Conservation (phyloP, 2,113 vertebrate species). For the Centropus unirufus region DNA sequence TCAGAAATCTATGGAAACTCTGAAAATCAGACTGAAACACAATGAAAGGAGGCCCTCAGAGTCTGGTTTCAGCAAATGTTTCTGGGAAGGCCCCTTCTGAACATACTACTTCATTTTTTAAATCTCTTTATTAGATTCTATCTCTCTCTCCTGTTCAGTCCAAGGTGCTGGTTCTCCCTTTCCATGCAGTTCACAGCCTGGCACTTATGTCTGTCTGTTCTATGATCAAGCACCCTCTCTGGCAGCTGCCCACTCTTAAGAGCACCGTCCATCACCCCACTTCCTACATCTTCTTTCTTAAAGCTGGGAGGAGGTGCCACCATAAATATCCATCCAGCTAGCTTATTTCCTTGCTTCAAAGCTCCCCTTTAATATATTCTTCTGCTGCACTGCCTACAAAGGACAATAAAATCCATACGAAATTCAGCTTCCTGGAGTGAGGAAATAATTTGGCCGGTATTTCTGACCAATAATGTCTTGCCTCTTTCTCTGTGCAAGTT, state of each 20-base stretch:
- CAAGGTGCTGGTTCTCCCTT: neutral
- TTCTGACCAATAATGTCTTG: neutral
- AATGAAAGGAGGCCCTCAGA: neutral
- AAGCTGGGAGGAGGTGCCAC: neutral
- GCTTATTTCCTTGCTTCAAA: conserved; percentile 40
- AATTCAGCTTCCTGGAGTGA: neutral
- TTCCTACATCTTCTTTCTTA: neutral
- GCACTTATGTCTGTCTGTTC: neutral
- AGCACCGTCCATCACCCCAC: neutral
- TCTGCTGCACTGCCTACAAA: neutral
- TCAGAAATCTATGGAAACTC: neutral
- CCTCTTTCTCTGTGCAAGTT: neutral
- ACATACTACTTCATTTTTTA: neutral
- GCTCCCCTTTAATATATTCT: neutral
- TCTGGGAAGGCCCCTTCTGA: neutral
- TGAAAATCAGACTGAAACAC: neutral
- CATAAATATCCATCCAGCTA: neutral
- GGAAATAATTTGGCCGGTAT: neutral
- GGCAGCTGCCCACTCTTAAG: neutral
- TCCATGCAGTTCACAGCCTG: neutral
- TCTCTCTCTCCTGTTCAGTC: neutral
- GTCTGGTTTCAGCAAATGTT: neutral
- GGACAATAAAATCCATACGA: conserved; percentile 39
- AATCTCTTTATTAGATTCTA: neutral
- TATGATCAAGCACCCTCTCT: neutral